Conservation (phyloP, 2,797 vertebrate species). For the Pogonophryne albipinna region DNA sequence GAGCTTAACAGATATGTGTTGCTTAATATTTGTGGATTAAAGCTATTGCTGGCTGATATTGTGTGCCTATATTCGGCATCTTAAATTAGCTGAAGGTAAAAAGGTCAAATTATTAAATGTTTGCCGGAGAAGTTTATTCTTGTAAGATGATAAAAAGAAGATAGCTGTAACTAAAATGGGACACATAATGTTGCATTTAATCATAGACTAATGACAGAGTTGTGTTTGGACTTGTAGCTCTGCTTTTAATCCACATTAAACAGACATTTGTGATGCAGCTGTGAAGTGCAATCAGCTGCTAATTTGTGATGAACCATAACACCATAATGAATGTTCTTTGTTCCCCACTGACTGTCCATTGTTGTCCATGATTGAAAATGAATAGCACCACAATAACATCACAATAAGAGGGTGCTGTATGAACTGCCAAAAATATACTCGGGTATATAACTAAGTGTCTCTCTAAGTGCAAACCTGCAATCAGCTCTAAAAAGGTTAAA, state of each 20-base stretch:
- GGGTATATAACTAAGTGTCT: slow-evolving; percentile 12
- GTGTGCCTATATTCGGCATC: background rate
- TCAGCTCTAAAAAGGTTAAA: slow-evolving; percentile 27
- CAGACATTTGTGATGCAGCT: background rate
- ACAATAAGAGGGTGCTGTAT: background rate
- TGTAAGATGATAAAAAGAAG: background rate
- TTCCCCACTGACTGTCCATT: slow-evolving; percentile 8
- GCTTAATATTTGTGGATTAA: background rate
- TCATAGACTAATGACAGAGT: background rate
- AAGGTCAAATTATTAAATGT: background rate
- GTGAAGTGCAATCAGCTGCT: background rate
- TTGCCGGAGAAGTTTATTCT: background rate
- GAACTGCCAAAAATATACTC: slow-evolving; percentile 9
- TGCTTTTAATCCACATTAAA: background rate
- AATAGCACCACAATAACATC: background rate
- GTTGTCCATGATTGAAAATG: slow-evolving; percentile 10
- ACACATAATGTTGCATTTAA: background rate
- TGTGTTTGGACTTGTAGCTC: background rate
- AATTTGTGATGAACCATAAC: background rate
- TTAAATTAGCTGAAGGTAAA: background rate
- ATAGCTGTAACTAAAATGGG: background rate
- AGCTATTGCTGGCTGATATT: background rate
- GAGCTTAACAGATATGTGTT: background rate
- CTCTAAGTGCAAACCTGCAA: slow-evolving; percentile 35
- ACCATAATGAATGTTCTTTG: background rate